Evolutionary conservation across 2,888 invertebrate genomes (phyloP).

Genomic region (Platypus cylindrus): DNA sequence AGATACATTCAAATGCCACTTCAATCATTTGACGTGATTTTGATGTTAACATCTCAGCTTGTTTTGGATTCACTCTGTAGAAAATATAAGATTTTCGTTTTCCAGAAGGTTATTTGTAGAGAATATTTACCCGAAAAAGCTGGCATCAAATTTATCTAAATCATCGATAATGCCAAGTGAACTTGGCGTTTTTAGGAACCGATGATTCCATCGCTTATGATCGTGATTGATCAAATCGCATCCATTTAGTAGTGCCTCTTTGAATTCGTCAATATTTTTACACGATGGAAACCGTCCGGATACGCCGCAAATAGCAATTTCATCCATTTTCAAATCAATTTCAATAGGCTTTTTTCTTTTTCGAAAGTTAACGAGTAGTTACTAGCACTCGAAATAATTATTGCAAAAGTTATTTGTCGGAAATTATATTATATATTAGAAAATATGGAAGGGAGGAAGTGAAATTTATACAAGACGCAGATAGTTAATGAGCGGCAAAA

Average conservation of each 20-base stretch:
- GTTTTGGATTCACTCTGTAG: conserved; percentile 14
- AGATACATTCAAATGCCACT: conserved; percentile 17
- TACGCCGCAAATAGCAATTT: conserved; percentile 39
- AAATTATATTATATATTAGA: too few species aligned
- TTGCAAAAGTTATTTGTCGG: too few species aligned
- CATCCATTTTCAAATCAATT: conserved; percentile 22
- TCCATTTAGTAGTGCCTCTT: conserved; percentile 40
- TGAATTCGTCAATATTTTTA: conserved; percentile 45
- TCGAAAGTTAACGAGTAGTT: too few species aligned
- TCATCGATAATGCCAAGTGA: conserved; percentile 17
- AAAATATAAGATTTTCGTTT: not conserved
- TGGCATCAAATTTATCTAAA: conserved; percentile 18
- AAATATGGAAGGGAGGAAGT: too few species aligned
- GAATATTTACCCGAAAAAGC: conserved; percentile 16
- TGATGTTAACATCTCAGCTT: conserved; percentile 17
- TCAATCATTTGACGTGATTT: conserved; percentile 18
- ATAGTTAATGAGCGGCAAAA: too few species aligned
- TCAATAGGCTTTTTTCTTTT: too few species aligned
- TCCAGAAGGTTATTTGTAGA: not conserved
- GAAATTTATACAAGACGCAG: too few species aligned
- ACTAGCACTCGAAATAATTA: too few species aligned
- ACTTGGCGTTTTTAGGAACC: conserved; percentile 21
- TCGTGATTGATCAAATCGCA: conserved; percentile 61
- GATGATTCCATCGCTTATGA: conserved; percentile 59
- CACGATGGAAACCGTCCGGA: conserved; percentile 48